Evolutionary conservation across 2,797 vertebrate species (phyloP), one percentile per base, ranked within the genome.

Genomic region (Rachycentron canadum): DNA sequence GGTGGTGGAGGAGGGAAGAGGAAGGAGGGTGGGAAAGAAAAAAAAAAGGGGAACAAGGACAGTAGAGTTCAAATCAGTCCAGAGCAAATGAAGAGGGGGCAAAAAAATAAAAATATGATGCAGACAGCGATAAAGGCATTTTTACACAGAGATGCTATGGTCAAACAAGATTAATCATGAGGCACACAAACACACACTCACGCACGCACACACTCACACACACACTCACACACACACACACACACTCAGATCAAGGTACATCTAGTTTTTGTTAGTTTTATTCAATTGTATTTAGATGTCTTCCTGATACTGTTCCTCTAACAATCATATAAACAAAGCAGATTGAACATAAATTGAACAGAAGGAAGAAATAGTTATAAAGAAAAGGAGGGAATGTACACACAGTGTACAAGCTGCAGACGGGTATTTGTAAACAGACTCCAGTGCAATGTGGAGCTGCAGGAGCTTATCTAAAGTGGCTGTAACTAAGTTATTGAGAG

Each of bases 41-140:
- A n/a, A 50, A 71, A 47, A 68, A 59, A 84, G 89, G 66, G 60
- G 89, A 87, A 78, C 32, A 0, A 62, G 89, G 84, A 89, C 79
- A 86, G 79, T 16, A 1, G 71, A 82, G 93, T 88, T 92, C 86
- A 92, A 71, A 49, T 77, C 28, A 78, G 92, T 92, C 58, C 88
- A 91, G 34, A 70, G 49, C 67, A 74, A 74, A 72, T 50, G 36
- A 38, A 61, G 53, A 80, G 57, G 70, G 75, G 58, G 28, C 25
- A 41, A 69, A 64, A 36, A 5, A 43, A 57, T 43, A 56, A 78
- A 73, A 49, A 40, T n/a, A 28, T 4, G 32, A 82, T 78, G 79
- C 69, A 83, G 74, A 86, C 55, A 17, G 53, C 72, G 79, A 88
- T 82, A 59, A 79, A 80, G 59, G 76, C 4, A 56, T 83, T 72